These are phyloP conservation scores for Campylomormyrus tamandua DNA, from an alignment of 2,113 vertebrate species.

Conservation along the genomic window DNA sequence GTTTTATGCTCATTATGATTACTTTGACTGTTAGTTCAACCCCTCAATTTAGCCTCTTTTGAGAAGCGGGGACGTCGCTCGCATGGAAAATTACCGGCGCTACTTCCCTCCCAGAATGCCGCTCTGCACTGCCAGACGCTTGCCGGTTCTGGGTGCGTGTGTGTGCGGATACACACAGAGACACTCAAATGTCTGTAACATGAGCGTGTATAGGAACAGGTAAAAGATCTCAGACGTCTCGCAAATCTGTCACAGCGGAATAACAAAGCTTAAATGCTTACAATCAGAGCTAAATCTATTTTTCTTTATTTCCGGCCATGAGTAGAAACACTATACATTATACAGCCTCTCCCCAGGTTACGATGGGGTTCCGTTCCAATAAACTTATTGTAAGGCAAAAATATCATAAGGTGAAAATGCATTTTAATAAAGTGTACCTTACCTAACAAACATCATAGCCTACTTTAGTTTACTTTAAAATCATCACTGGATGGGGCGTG, in stretches of 20 bases:
- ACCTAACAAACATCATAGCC: too few relatives aligned
- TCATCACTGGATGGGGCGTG: neutral
- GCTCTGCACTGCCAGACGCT: neutral
- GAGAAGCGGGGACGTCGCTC: neutral
- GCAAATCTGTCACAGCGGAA: neutral
- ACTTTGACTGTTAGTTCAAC: constrained; percentile 7
- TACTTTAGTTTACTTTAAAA: too few relatives aligned
- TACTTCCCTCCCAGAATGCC: neutral
- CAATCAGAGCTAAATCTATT: neutral
- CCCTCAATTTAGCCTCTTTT: constrained; percentile 16
- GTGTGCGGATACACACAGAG: neutral
- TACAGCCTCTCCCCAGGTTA: neutral
- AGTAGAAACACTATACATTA: neutral
- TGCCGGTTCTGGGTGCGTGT: neutral
- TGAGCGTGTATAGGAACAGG: neutral
- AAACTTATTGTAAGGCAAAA: neutral
- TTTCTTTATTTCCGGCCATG: neutral
- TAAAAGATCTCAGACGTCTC: neutral
- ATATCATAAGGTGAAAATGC: too few relatives aligned
- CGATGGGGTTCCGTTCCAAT: neutral
- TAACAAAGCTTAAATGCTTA: neutral
- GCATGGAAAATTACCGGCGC: constrained; percentile 20
- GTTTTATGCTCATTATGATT: constrained; percentile 19
- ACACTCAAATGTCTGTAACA: neutral
- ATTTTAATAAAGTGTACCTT: too few relatives aligned